Percentiles rank a stretch among this genome's conserved stretches.
Conservation (phyloP, 1,140 invertebrate genomes). For the Sycobia sp. region DNA sequence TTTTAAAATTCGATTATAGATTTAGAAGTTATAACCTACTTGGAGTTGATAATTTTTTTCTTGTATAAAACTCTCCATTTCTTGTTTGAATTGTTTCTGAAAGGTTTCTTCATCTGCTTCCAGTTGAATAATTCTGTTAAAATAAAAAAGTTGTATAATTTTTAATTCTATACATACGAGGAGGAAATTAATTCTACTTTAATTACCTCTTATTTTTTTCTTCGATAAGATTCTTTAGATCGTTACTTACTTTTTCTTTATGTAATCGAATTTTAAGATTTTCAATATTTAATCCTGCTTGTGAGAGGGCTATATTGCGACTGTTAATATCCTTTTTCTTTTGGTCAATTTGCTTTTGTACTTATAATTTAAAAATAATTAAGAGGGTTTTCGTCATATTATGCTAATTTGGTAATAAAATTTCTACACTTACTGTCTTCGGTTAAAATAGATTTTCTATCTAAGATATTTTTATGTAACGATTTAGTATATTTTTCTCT, state of each 20-base stretch:
- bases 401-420: not conserved
- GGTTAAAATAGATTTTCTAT: conserved; percentile 7
- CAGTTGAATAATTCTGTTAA: conserved; percentile 7
- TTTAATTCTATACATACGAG: not conserved
- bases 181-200: not conserved
- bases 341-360: conserved; percentile 6
- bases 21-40: not conserved
- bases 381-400: too few species aligned
- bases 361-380: not conserved
- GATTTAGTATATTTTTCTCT: not conserved
- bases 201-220: not conserved
- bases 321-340: not conserved
- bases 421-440: conserved; percentile 1
- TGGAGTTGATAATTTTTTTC: conserved; percentile 2
- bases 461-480: not conserved
- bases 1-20: not conserved
- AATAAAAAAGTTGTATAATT: not conserved
- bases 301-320: too few species aligned
- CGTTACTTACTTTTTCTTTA: not conserved
- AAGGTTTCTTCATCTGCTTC: not conserved
- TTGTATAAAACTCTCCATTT: not conserved
- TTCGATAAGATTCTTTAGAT: not conserved
- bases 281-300: not conserved
- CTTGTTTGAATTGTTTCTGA: conserved; percentile 1
- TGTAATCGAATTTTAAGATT: not conserved